Conservation (phyloP, 2,888 invertebrate species). For the Mamestra brassicae region DNA sequence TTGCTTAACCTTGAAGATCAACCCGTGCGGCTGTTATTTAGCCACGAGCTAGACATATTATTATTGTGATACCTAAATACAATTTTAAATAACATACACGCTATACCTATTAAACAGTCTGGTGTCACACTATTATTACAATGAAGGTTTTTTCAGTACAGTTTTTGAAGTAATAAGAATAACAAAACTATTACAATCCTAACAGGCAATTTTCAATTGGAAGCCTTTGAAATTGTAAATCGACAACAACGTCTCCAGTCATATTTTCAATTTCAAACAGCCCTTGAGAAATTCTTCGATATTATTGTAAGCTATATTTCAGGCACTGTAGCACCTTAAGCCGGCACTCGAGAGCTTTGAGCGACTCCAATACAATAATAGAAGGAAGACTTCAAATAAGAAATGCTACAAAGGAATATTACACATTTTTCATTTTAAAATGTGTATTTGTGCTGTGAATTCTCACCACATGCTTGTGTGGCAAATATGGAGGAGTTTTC, state of each 20-base stretch:
- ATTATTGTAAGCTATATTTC: not conserved
- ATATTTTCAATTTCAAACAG: not conserved
- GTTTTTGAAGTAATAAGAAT: not conserved
- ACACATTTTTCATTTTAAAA: not conserved
- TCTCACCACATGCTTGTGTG: not conserved
- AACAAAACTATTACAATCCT: too few species aligned
- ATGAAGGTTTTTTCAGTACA: too few species aligned
- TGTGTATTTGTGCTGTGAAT: not conserved
- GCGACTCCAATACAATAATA: constrained; percentile 21
- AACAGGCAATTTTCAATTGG: too few species aligned
- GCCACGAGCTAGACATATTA: too few species aligned
- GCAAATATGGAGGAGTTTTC: not conserved
- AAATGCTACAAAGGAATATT: not conserved
- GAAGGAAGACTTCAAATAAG: not conserved
- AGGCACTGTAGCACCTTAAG: too few species aligned
- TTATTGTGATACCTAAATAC: too few species aligned
- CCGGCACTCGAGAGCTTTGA: not conserved
- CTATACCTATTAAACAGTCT: too few species aligned
- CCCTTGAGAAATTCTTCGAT: not conserved
- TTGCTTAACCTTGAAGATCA: too few species aligned
- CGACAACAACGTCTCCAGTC: not conserved
- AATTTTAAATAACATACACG: too few species aligned
- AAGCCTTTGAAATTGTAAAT: not conserved
- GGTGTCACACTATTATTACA: too few species aligned
- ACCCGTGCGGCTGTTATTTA: too few species aligned